Conservation (phyloP, 2,888 invertebrate genomes). For the Plebejus anna region DNA sequence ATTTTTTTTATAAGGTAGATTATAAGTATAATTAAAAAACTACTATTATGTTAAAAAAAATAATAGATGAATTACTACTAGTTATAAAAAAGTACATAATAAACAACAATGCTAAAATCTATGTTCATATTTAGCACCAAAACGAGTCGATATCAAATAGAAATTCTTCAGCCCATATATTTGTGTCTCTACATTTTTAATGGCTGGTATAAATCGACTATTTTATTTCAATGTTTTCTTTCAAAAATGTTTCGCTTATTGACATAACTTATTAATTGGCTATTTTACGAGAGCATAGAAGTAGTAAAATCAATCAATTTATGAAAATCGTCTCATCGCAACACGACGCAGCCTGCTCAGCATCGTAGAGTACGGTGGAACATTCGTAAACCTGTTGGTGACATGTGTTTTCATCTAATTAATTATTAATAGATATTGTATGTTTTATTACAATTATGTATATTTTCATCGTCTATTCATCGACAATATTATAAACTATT, state of each 20-base stretch:
- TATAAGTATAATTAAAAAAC: too few relatives aligned
- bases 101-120: background rate
- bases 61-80: too few relatives aligned
- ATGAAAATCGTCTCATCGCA: background rate
- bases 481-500: constrained; percentile 3
- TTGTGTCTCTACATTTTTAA: background rate
- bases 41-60: too few relatives aligned
- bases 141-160: background rate
- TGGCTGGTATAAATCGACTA: background rate
- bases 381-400: background rate
- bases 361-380: background rate
- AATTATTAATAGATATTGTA: background rate
- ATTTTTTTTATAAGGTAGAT: too few relatives aligned
- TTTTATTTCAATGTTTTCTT: background rate
- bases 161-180: background rate
- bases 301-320: constrained; percentile 16
- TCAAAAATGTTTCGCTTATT: background rate
- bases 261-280: background rate
- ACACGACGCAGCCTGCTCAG: background rate
- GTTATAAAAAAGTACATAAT: background rate
- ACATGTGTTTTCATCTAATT: constrained; percentile 9
- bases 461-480: constrained; percentile 9
- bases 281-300: background rate
- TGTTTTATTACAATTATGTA: constrained; percentile 2
- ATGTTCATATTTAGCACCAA: background rate